phyloP scores from a whole-genome alignment of 2,888 invertebrate genomes.

The Gibbula magus region DNA sequence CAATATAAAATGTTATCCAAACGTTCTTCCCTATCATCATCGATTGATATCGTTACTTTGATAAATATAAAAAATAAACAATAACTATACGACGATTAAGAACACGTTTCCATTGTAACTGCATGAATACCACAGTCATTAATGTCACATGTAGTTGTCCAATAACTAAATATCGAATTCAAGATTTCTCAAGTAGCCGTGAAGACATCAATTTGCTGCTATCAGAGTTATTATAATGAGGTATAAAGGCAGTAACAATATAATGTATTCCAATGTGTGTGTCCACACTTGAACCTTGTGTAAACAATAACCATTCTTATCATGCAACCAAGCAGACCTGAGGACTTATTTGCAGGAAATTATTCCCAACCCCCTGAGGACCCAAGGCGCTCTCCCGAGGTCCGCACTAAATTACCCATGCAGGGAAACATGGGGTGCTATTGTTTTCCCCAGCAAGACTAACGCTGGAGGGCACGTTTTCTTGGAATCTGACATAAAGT shows the following conservation, averaged over 20 bases:
- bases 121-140: no score
- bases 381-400: neutral
- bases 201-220: neutral
- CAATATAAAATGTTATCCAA: no score
- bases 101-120: no score
- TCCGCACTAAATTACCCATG: neutral
- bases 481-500: neutral
- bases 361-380: conserved; percentile 14
- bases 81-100: no score
- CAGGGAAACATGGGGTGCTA: neutral
- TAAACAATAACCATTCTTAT: conserved; percentile 18
- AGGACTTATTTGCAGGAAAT: conserved; percentile 6
- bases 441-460: neutral
- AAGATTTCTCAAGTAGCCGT: neutral
- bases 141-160: no score
- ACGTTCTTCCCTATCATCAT: no score
- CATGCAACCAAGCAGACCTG: neutral
- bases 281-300: neutral
- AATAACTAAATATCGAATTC: no score
- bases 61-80: no score
- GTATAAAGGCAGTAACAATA: neutral
- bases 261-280: neutral
- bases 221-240: neutral
- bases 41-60: no score
- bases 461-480: neutral